Evolutionary conservation across 1,140 invertebrate species (phyloP), one percentile per base, ranked within the genome.

Genomic region (Cardiocondyla obscurior): DNA sequence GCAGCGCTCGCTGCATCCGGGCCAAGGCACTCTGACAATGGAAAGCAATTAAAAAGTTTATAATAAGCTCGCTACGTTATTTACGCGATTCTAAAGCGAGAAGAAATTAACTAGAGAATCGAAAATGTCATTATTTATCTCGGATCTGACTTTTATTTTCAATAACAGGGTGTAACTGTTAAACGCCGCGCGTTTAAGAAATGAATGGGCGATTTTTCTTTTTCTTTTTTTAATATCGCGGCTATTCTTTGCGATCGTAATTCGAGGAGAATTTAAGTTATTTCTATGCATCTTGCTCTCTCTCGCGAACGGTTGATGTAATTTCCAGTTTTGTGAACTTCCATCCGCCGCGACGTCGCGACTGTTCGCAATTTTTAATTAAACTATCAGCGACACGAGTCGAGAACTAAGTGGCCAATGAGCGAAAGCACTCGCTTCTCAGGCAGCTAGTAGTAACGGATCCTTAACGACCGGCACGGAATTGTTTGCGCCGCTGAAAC

Each of bases 401-500:
- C 30, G 22, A 81, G 70, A 60, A 82, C 84, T 86, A 89, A 90
- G 81, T 82, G 82, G 77, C 77, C 73, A 60, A 33, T 46, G 51
- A 81, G 82, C n/a, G 33, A 58, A 73, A 79, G 58, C 22, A 51
- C 70, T 51, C 46, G 44, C 55, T 69, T 57, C 55, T 83, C 70
- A 77, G 83, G 74, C 74, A 74, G 49, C 81, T 82, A 74, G 81
- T 85, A 76, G 82, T 82, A 91, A 90, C 85, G 85, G 82, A 85
- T 83, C 82, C 88, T 69, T 90, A 90, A 91, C 90, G 91, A 91
- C 81, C 85, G 12, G 62, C 51, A 39, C 83, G 74, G 84, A 88
- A 91, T 88, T 85, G 88, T 89, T 90, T 85, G 84, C 85, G 84
- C 82, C 86, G 69, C 77, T 74, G 81, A 87, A 90, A 90, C 86